Conservation (phyloP, 2,888 invertebrate species). For the Tanaodytes sp. region DNA sequence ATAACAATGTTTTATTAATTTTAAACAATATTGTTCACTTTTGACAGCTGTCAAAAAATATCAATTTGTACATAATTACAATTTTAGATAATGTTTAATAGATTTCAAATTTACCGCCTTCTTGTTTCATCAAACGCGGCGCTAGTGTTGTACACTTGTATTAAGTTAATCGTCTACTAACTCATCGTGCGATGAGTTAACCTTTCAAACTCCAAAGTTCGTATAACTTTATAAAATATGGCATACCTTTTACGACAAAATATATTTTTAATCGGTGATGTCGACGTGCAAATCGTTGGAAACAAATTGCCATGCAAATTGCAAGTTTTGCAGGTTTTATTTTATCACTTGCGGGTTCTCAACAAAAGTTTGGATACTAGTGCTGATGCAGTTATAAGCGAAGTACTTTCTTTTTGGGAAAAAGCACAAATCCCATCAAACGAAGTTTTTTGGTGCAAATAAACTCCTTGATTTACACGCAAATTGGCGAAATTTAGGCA, state of each 20-base stretch:
- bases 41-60: too few species aligned
- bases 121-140: too few species aligned
- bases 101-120: too few species aligned
- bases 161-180: too few species aligned
- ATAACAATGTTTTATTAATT: too few species aligned
- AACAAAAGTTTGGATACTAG: not conserved
- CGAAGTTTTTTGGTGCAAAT: not conserved
- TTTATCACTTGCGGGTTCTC: not conserved
- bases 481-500: not conserved
- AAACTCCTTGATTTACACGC: not conserved
- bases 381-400: not conserved
- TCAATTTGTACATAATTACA: too few species aligned
- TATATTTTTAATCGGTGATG: slow-evolving; percentile 1
- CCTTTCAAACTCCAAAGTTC: too few species aligned
- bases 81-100: too few species aligned
- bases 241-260: not conserved
- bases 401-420: slow-evolving; percentile 2
- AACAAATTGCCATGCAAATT: not conserved
- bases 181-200: too few species aligned
- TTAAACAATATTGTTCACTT: too few species aligned
- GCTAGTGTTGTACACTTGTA: too few species aligned
- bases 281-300: not conserved
- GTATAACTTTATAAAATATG: too few species aligned
- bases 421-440: slow-evolving; percentile 7
- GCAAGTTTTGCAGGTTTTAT: not conserved